These are phyloP conservation scores for Thysanoteuthis rhombus DNA, from an alignment of 2,888 invertebrate species.

Conservation along the genomic window DNA sequence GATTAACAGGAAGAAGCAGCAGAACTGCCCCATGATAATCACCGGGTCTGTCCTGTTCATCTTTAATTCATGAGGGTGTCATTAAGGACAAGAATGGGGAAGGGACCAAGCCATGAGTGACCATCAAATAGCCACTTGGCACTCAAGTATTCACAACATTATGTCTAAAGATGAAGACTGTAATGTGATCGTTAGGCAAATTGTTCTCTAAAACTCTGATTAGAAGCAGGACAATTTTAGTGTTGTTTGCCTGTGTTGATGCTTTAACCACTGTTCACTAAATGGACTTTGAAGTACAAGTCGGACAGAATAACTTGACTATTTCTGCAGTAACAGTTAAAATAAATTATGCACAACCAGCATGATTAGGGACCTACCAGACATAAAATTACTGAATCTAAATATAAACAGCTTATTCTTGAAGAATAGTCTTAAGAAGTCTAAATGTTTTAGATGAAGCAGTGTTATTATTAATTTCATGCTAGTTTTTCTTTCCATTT, in stretches of 20 bases:
- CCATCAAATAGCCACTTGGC: not conserved
- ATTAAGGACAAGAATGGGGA: not conserved
- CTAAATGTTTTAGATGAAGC: no score
- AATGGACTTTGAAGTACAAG: no score
- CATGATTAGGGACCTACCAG: no score
- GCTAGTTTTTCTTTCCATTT: no score
- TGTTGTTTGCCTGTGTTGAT: not conserved
- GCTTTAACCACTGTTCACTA: not conserved
- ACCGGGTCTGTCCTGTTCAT: not conserved
- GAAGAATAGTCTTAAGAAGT: no score
- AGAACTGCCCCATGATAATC: not conserved
- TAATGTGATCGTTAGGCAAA: not conserved
- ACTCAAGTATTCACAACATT: not conserved
- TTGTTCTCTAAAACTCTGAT: not conserved
- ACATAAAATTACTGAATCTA: no score
- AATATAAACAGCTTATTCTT: no score
- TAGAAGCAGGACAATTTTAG: not conserved
- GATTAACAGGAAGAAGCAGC: not conserved
- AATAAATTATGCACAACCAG: no score
- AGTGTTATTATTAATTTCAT: no score
- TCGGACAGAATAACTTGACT: no score
- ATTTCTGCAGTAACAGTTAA: no score
- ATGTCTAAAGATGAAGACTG: not conserved
- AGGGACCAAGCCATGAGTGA: not conserved
- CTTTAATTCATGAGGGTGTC: conserved; percentile 12